phyloP scores from a whole-genome alignment of 2,797 vertebrate genomes.

The Okamejei kenojei region DNA sequence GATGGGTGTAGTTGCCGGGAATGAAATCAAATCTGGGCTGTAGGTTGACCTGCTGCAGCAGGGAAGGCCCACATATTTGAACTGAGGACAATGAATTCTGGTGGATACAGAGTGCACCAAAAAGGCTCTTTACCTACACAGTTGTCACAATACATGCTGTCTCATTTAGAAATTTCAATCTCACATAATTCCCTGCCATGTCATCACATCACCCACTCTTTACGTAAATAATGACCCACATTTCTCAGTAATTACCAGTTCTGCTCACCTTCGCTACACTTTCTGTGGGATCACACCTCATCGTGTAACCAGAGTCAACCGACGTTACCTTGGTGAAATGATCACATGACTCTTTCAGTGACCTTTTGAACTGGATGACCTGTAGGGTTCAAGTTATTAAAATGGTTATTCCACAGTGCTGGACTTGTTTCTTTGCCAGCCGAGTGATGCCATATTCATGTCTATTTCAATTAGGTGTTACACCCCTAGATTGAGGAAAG shows the following conservation, averaged over 20 bases:
- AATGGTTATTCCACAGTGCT: not conserved
- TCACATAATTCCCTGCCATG: slow-evolving; percentile 47
- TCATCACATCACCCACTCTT: slow-evolving; percentile 40
- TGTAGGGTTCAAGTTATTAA: not conserved
- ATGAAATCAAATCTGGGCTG: not conserved
- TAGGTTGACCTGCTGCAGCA: not conserved
- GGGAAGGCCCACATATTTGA: not conserved
- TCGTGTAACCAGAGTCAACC: not conserved
- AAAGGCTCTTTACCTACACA: slow-evolving; percentile 46
- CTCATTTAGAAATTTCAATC: slow-evolving; percentile 50
- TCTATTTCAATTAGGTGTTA: not conserved
- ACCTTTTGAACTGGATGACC: too few species aligned
- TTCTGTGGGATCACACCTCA: not conserved
- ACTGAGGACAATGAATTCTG: not conserved
- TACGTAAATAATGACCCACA: not conserved
- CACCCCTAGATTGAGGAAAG: not conserved
- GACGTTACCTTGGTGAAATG: not conserved
- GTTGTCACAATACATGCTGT: slow-evolving; percentile 44
- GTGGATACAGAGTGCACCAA: slow-evolving; percentile 45
- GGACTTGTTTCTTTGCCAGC: too few species aligned
- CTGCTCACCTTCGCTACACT: not conserved
- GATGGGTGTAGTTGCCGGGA: not conserved
- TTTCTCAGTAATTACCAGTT: not conserved
- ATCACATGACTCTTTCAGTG: too few species aligned
- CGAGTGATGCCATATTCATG: too few species aligned